Evolutionary conservation across 2,113 vertebrate species (phyloP), one percentile per base, ranked within the genome.

Genomic region (Triplophysa siluroides): DNA sequence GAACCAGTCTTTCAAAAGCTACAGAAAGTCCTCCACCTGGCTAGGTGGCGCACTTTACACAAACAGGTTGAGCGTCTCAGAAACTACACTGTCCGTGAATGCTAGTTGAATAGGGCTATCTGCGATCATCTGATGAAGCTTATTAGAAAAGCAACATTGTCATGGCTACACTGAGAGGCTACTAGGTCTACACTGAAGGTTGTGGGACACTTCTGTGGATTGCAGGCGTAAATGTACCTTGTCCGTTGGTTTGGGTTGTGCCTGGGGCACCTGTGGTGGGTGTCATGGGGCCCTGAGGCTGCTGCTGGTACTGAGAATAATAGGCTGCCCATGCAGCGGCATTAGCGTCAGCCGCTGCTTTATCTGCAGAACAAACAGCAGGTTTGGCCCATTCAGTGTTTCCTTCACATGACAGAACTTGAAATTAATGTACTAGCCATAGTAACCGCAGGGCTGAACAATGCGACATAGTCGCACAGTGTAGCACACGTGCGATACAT

Each of bases 321-420:
- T 99, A 99, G 7, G 98, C 98, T 80, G 98, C 98, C 98, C 98
- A 99, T 0, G 98, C 97, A 63, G 98, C 97, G 52, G 98, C 98
- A 81, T 99, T 99, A 77, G 98, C 97, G 82, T 99, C 98, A 0
- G 97, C 95, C 78, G 96, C 97, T 83, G 96, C 95, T 91, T 99
- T 99, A 89, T 95, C 97, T 99, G 89, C 1, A 78, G 5, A 29
- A 19, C 16, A 70, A 24, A 79, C 41, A 79, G 63, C 38, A 38
- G 10, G 24, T 5, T 67, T 52, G 58, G 26, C 41, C 16, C n/a
- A 16, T n/a, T 47, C 21, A 8, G 33, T 4, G 3, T 21, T 21
- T 33, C 16, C 3, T 19, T 38, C 33, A 38, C 52, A 21, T 23
- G 41, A 47, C 33, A 24, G 1, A 23, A 58, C 2, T 58, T 14